These are phyloP conservation scores for Nipponacmea schrenckii DNA, from an alignment of 2,888 invertebrate species.

Conservation along the genomic window DNA sequence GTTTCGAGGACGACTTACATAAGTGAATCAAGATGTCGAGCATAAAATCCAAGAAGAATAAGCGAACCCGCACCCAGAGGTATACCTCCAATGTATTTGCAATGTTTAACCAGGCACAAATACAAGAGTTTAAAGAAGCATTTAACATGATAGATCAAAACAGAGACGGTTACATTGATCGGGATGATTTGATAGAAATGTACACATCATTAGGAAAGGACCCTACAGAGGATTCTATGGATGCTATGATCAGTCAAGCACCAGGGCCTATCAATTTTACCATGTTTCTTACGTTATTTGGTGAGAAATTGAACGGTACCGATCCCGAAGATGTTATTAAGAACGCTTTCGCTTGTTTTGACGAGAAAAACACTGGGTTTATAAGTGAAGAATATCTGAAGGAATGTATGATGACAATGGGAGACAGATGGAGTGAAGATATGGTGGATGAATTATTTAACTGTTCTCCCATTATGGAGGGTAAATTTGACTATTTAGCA, in stretches of 20 bases:
- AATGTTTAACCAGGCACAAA: conserved; percentile 67
- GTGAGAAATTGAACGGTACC: conserved; percentile 66
- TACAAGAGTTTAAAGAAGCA: conserved; percentile 68
- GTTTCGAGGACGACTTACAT: too few species aligned
- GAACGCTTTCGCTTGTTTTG: conserved; percentile 66
- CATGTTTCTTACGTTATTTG: conserved; percentile 67
- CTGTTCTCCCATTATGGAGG: conserved; percentile 61
- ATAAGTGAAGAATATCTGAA: conserved; percentile 60
- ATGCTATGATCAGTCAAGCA: conserved; percentile 64
- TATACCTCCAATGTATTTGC: conserved; percentile 67
- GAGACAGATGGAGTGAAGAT: conserved; percentile 67
- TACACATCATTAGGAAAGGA: conserved; percentile 66
- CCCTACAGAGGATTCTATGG: conserved; percentile 61
- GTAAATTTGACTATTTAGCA: conserved; percentile 62
- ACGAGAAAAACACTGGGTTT: conserved; percentile 51
- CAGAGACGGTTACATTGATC: conserved; percentile 65
- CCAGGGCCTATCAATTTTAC: conserved; percentile 68
- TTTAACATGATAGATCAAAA: conserved; percentile 67
- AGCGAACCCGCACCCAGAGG: conserved; percentile 62
- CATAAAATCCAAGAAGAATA: conserved; percentile 56
- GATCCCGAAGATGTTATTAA: conserved; percentile 66
- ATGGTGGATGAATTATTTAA: conserved; percentile 66
- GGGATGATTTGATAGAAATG: conserved; percentile 63
- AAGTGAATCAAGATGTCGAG: conserved; percentile 52
- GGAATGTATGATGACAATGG: conserved; percentile 66